Base-by-base conservation (phyloP, 2,888 invertebrate species). In the Brassicogethes aeneus region DNA sequence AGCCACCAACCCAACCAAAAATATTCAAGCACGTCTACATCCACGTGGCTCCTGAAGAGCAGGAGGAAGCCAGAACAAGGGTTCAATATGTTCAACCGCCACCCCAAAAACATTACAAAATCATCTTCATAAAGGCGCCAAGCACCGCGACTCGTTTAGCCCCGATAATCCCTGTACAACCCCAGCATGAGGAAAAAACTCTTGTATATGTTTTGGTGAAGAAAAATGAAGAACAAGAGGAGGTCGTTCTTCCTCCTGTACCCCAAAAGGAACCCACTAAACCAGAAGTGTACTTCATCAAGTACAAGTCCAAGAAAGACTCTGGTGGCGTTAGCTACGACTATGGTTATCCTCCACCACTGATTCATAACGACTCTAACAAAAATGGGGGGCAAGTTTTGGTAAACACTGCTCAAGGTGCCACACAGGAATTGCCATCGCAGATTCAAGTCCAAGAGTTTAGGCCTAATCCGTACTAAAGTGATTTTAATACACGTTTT, bases 21-120 rank as follows among this genome's bases (percentile, higher is more conserved):
- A n/a, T n/a, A n/a, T n/a, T n/a, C n/a, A 88, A 86, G 61, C 88
- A 86, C 74, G 86, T 86, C 65, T 90, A 89, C 75, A 89, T 89
- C 2, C 89, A 89, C 66, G 88, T 89, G 10, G 88, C 89, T 37
- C 89, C 88, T 57, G 87, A 83, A 74, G 87, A 89, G 69, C 86
- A 81, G 7, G 79, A 82, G 55, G 80, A 81, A 60, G 71, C 76
- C 53, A 74, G 77, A 54, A 72, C 76, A 39, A 73, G 72, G 44
- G 77, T 80, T 54, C 74, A 79, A 40, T 76, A 84, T 52, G 74
- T 76, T 16, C 71, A 79, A 1, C 79, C 82, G 35, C 80, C 83
- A 47, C 75, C 87, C 37, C 88, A 88, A 69, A 88, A 88, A 59
- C 87, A 88, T 68, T 87, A 89, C 78, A 89, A 89, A 65, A 89